Evolutionary conservation across 2,888 invertebrate species (phyloP), one percentile per base, ranked within the genome.

Genomic region (Kryphioiulus occultus): DNA sequence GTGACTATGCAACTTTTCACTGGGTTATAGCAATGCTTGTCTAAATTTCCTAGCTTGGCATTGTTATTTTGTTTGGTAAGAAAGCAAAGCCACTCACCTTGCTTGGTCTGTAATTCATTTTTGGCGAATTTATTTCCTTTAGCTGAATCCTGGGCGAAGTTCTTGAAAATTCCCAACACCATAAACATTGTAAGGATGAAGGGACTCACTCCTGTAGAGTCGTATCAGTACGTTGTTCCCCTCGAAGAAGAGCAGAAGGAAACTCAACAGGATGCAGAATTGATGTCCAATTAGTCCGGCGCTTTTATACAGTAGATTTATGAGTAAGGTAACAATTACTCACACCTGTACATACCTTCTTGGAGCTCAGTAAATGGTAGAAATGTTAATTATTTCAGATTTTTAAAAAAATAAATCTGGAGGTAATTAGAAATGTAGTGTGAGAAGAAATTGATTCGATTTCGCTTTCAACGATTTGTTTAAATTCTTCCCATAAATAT

Each of bases 71-170:
- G n/a, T n/a, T n/a, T n/a, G n/a, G n/a, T n/a, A n/a, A n/a, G n/a
- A n/a, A n/a, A n/a, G n/a, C n/a, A n/a, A n/a, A n/a, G n/a, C n/a
- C n/a, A n/a, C n/a, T n/a, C n/a, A n/a, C n/a, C n/a, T n/a, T n/a
- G n/a, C n/a, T n/a, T n/a, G n/a, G n/a, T n/a, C n/a, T n/a, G n/a
- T n/a, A n/a, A n/a, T n/a, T n/a, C n/a, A n/a, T n/a, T n/a, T n/a
- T n/a, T 39, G 39, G 9, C 39, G 39, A 39, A 39, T 39, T 3
- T 39, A 9, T 68, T 68, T 22, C 12, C n/a, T 85, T 22, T 7
- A 85, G 85, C 85, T 22, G 85, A 85, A 85, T 12, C 85, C 22
- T 85, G 85, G 85, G 39, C 39, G 22, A 85, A 42, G 3, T 85
- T 4, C 39, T 39, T 85, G 39, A 85, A 85, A 39, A 12, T 85